Conservation (phyloP, 2,888 invertebrate species). For the Drosophila bunnanda region DNA sequence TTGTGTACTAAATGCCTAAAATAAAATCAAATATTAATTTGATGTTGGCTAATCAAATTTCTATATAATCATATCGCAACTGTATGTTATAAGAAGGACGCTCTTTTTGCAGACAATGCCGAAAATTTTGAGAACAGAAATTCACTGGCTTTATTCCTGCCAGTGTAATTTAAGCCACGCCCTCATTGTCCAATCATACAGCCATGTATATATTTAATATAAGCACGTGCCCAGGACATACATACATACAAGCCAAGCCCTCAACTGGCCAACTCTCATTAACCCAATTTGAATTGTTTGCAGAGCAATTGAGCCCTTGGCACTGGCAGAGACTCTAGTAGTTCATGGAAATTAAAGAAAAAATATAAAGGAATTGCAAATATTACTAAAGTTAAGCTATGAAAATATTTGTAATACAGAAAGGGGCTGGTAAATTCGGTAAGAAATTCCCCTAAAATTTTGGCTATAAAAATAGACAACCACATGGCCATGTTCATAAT, state of each 20-base stretch:
- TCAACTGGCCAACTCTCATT: conserved; percentile 40
- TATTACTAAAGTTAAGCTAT: not conserved
- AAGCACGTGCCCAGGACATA: not conserved
- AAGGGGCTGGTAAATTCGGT: not conserved
- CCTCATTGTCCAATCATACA: conserved; percentile 7
- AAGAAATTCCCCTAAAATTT: not conserved
- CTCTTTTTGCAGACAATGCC: not conserved
- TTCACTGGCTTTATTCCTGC: not conserved
- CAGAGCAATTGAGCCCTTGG: conserved; percentile 39
- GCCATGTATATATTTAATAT: not conserved
- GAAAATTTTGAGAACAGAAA: not conserved
- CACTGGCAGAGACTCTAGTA: not conserved
- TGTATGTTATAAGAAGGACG: not conserved
- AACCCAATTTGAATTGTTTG: conserved; percentile 49
- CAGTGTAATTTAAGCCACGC: conserved; percentile 46
- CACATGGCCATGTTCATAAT: not conserved
- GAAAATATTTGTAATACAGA: not conserved
- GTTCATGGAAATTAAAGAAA: not conserved
- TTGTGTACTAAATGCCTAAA: too few relatives aligned
- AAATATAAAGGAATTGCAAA: not conserved
- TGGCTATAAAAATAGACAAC: not conserved
- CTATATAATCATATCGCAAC: not conserved
- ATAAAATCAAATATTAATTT: not conserved
- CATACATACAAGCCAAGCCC: conserved; percentile 28
- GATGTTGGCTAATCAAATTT: not conserved